Conservation (phyloP, 2,113 vertebrate species). For the Oreochromis tanganicae region DNA sequence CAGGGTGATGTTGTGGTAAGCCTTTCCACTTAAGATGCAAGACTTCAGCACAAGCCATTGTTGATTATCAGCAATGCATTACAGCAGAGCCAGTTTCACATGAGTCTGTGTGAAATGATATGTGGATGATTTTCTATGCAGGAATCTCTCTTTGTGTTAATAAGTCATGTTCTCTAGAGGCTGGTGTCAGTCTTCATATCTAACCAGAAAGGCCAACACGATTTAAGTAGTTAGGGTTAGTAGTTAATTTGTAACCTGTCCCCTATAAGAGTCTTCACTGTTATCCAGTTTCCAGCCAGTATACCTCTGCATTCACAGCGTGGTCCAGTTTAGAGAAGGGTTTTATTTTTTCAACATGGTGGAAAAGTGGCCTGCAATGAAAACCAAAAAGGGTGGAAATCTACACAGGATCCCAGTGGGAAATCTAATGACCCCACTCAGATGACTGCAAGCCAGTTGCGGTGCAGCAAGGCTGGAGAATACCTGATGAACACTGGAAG, state of each 20-base stretch:
- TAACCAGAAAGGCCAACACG: not conserved
- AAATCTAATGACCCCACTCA: conserved; percentile 61
- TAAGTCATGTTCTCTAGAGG: not conserved
- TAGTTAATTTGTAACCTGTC: conserved; percentile 34
- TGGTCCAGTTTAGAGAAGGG: not conserved
- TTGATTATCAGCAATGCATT: conserved; percentile 52
- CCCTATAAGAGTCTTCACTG: not conserved
- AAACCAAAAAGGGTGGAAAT: not conserved
- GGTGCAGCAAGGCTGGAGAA: not conserved
- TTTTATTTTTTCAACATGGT: not conserved
- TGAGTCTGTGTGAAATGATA: conserved; percentile 37
- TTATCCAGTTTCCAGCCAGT: not conserved
- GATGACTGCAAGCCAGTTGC: conserved; percentile 33
- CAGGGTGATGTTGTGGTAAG: conserved; percentile 47
- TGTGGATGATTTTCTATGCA: conserved; percentile 37
- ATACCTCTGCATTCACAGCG: not conserved
- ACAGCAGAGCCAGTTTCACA: not conserved
- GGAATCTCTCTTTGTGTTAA: not conserved
- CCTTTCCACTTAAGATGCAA: conserved; percentile 31
- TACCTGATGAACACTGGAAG: not conserved
- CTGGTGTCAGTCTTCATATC: not conserved
- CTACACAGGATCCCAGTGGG: not conserved
- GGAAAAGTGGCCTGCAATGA: not conserved
- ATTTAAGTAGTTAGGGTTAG: not conserved
- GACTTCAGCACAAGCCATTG: conserved; percentile 6